Base-by-base conservation (phyloP, 23 tunicate genomes). In the Trididemnum miniatum region DNA sequence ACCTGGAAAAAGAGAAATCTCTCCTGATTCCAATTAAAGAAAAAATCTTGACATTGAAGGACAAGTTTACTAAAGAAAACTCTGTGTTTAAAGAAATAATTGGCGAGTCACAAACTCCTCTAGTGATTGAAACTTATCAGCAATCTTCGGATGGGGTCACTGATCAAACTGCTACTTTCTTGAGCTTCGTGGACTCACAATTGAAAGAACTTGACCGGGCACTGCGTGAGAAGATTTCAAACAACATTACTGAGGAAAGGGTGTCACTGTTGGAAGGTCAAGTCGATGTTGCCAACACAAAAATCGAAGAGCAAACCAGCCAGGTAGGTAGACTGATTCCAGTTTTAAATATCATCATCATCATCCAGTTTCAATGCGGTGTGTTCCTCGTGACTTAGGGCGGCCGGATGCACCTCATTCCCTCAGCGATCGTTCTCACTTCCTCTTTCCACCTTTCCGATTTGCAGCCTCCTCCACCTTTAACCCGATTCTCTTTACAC, bases 61-160 rank as follows among this genome's bases (percentile, higher is more conserved):
- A 77, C 25, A 72, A 79, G 54, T 59, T 86, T 24, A 34, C 31
- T 35, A 35, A 57, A 15, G 76, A 86, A 30, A 34, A 65, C 5
- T 86, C 90, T 1, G n/a, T 86, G 34, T 82, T 82, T 54, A 32
- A 52, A 59, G 33, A 82, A 51, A 50, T 82, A 1, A 31, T 82
- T 24, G 12, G 30, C 50, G 35, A 50, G 1, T 12, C 67, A 18
- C 78, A 71, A 0, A 78, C 86, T 31, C 69, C 28, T 12, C 2
- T 82, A 34, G 62, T 52, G 1, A 25, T 36, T 15, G 86, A 82
- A 82, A 37, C 39, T 32, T 50, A 66, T 67, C 86, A 82, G 29
- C 86, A 71, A 34, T 71, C 79, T 1, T 0, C 78, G 2, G 79
- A 71, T 25, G 78, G n/a, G 1, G 23, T 0, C 35, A 7, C 75